Evolutionary conservation across 2,888 invertebrate genomes (phyloP), one percentile per base, ranked within the genome.

Genomic region (Ichneumon xanthorius): DNA sequence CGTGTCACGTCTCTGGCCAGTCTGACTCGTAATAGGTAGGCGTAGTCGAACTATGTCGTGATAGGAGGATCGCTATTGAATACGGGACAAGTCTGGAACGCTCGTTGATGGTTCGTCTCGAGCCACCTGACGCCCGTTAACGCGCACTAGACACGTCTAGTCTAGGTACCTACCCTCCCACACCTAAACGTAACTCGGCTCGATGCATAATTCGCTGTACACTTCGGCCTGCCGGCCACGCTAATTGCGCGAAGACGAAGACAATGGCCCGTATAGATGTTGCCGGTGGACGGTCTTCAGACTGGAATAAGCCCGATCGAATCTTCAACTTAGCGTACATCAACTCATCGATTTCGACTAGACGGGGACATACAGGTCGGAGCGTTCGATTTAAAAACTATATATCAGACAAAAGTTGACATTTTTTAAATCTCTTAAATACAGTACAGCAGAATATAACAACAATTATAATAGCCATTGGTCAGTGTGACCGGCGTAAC

Each of bases 51-150:
- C 33, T 33, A 33, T 5, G 33, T 33, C 16, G 16, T 48, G 16
- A 73, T 55, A 71, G 26, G 1, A 26, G 4, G 11, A 53, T 65
- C 76, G 76, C 68, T 53, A 76, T 53, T 68, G 75, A 16, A 75
- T 61, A 45, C 19, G 55, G 30, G 22, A 26, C 63, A 33, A 71
- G 75, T 85, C 75, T 86, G 78, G 55, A 70, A 45, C 65, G 58
- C 63, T 71, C 77, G 87, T 88, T 90, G 89, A 89, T 88, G 90
- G 89, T 89, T 88, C 91, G 89, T 90, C 88, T 84, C 85, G 87
- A 86, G 87, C 85, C 90, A 91, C 90, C 91, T 91, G 91, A 91
- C 88, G 90, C 88, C 88, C 88, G 90, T 91, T 91, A 91, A 90
- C 89, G 88, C 85, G 80, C 87, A 76, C 87, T 88, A 90, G 90